These are phyloP conservation scores for Mormyrops attenuatus DNA, from an alignment of 2,797 vertebrate genomes.

Conservation along the genomic window DNA sequence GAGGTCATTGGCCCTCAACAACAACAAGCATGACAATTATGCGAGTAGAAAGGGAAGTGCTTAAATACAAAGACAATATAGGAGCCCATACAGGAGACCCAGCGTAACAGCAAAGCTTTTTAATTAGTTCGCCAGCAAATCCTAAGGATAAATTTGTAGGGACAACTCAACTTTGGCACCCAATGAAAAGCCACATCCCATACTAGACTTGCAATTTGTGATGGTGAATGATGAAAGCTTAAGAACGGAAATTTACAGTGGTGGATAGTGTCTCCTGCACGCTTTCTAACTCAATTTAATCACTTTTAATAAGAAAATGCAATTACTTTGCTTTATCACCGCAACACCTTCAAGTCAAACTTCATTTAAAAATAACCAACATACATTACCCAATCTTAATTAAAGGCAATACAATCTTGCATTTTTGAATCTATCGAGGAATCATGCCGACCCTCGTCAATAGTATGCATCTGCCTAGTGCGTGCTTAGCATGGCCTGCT, in stretches of 20 bases:
- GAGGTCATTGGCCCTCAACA: neutral
- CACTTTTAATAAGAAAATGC: slow-evolving; percentile 10
- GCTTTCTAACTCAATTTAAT: slow-evolving; percentile 4
- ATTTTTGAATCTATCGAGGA: neutral
- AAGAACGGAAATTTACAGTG: neutral
- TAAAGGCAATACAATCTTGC: neutral
- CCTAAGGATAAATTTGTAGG: neutral
- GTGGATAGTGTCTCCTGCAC: neutral
- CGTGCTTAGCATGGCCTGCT: neutral
- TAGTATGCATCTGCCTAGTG: neutral
- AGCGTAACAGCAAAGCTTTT: neutral
- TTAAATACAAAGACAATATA: neutral
- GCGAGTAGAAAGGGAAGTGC: neutral
- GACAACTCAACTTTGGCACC: neutral
- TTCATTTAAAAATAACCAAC: slow-evolving; percentile 15
- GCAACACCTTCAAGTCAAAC: neutral
- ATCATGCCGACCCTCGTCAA: neutral
- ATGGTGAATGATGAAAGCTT: neutral
- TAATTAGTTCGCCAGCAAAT: neutral
- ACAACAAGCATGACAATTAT: neutral
- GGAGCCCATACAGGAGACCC: neutral
- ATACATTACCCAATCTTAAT: neutral
- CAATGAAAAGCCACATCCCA: neutral
- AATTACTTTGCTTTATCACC: slow-evolving; percentile 15
- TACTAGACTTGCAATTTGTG: neutral